Conservation (phyloP, 2,113 vertebrate genomes). For the Prionailurus viverrinus region DNA sequence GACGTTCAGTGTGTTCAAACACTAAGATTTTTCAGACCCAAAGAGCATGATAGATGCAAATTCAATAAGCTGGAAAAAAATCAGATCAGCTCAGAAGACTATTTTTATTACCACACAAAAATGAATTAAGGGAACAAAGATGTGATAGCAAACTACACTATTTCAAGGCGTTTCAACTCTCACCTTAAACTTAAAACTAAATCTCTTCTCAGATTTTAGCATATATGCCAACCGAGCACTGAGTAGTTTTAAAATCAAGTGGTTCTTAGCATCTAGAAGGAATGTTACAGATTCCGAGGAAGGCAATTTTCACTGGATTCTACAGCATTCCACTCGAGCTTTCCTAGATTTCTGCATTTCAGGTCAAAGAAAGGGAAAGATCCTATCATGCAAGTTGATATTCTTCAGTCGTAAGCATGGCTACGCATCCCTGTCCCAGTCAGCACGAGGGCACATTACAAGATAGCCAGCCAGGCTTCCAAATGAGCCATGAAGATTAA, state of each 20-base stretch:
- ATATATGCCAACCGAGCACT: neutral
- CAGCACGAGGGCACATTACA: slow-evolving; percentile 77
- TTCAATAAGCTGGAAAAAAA: neutral
- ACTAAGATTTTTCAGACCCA: neutral
- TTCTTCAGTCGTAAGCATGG: neutral
- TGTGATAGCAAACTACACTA: neutral
- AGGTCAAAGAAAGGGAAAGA: slow-evolving; percentile 66
- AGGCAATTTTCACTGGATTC: neutral
- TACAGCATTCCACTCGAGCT: neutral
- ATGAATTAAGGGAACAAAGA: neutral
- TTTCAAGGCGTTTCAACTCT: slow-evolving; percentile 1
- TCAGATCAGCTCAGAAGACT: neutral
- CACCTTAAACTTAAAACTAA: slow-evolving; percentile 42
- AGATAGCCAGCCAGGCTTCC: slow-evolving; percentile 80
- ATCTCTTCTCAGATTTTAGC: neutral
- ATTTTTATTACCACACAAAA: slow-evolving; percentile 48
- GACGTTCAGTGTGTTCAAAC: neutral
- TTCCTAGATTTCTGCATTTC: slow-evolving; percentile 54
- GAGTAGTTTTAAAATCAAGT: slow-evolving; percentile 21
- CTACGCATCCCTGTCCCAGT: slow-evolving; percentile 72
- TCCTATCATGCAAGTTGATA: slow-evolving; percentile 70
- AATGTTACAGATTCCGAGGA: slow-evolving; percentile 39
- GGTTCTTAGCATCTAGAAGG: neutral
- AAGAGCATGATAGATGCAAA: slow-evolving; percentile 11
- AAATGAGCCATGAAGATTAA: slow-evolving; percentile 88